Conservation (phyloP, 2,888 invertebrate genomes). For the Ametastegia equiseti region DNA sequence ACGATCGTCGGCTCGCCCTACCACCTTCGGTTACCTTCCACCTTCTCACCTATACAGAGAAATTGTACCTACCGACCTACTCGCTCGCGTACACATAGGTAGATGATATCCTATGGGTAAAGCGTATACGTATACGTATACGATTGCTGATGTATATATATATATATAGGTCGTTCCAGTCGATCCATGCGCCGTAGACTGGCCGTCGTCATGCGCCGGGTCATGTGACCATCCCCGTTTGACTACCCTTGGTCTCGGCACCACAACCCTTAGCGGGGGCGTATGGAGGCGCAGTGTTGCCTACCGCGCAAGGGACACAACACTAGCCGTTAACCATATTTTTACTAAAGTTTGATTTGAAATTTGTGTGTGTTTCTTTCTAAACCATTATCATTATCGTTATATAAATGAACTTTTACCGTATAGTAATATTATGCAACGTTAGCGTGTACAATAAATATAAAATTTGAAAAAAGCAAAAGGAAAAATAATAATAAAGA, state of each 20-base stretch:
- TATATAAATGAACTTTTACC: constrained; percentile 20
- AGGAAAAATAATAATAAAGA: not conserved
- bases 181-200: constrained; percentile 72
- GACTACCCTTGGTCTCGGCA: constrained; percentile 18
- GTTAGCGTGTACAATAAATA: constrained; percentile 40
- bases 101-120: not conserved
- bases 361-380: constrained; percentile 57
- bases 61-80: constrained; percentile 34
- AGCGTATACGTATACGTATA: constrained; percentile 21
- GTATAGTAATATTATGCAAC: constrained; percentile 32
- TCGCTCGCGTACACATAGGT: not conserved
- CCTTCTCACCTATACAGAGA: constrained; percentile 32
- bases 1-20: constrained; percentile 65
- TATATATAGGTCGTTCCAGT: constrained; percentile 55
- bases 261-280: constrained; percentile 46
- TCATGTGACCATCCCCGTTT: constrained; percentile 49
- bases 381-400: constrained; percentile 50
- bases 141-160: not conserved
- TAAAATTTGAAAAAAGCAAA: not conserved
- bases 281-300: constrained; percentile 66
- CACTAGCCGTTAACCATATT: constrained; percentile 64
- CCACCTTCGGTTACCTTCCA: constrained; percentile 42
- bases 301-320: constrained; percentile 69
- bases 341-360: constrained; percentile 56
- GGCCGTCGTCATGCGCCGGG: constrained; percentile 64